Conservation (phyloP, 2,113 vertebrate genomes). For the Pandion haliaetus region DNA sequence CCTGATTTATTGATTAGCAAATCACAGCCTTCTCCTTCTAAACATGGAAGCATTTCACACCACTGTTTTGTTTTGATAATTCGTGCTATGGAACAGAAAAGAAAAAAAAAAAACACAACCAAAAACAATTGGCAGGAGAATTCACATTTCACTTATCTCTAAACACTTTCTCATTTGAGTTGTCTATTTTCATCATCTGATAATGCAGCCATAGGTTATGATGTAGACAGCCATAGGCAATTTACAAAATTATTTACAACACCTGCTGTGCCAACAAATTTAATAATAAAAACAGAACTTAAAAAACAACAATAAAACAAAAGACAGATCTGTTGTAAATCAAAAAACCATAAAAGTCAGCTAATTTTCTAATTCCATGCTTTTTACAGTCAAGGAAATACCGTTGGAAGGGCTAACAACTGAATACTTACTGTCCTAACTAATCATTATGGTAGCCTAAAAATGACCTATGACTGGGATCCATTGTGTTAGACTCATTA, state of each 20-base stretch:
- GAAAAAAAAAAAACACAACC: not conserved
- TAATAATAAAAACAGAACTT: not conserved
- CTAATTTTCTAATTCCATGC: not conserved
- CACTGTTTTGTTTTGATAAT: slow-evolving; percentile 96
- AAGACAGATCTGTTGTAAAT: not conserved
- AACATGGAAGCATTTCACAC: slow-evolving; percentile 98
- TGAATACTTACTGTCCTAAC: not conserved
- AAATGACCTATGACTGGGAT: not conserved
- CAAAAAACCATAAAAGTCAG: not conserved
- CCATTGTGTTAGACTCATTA: not conserved
- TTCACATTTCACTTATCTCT: slow-evolving; percentile 39
- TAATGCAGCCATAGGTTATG: not conserved
- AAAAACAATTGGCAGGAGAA: slow-evolving; percentile 39
- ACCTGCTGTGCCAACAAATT: not conserved
- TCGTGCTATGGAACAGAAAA: slow-evolving; percentile 77
- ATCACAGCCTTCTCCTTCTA: slow-evolving; percentile 97
- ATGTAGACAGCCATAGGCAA: not conserved
- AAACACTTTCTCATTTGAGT: slow-evolving; percentile 7
- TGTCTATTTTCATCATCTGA: slow-evolving; percentile 21
- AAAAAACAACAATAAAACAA: not conserved
- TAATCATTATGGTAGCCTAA: not conserved
- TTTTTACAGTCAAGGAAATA: not conserved
- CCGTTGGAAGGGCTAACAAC: not conserved
- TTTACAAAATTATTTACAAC: slow-evolving; percentile 8
- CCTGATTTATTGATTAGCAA: slow-evolving; percentile 97